Base-by-base conservation (phyloP, 2,888 invertebrate genomes). In the Apamea anceps region DNA sequence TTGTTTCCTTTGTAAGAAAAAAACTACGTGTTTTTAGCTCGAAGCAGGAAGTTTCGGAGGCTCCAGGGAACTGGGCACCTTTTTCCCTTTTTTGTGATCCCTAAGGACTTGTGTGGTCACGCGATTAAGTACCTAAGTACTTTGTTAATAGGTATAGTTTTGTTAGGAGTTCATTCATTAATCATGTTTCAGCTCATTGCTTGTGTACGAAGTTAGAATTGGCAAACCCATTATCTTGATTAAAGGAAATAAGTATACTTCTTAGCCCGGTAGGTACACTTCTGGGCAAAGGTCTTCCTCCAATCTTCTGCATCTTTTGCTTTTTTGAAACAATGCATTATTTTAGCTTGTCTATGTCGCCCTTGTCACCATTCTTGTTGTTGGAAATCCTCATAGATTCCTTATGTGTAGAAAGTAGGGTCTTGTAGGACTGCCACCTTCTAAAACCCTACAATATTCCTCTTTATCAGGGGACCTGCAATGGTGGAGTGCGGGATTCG, bases 1-100 rank as follows among this genome's bases (percentile, higher is more conserved):
- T 86, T 72, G 25, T 78, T 77, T 63, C 15, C 18, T 79, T 75
- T 66, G 68, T 77, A 57, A 66, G 37, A 62, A 63, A 73, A 72
- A 82, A 86, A 71, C 62, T 66, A 73, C 66, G 51, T 77, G 28
- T 77, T 83, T 84, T 77, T 63, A 65, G 48, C 51, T 63, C 1
- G 57, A 75, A 51, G 3, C 57, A 67, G 84, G 62, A 84, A 70
- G 79, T 83, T 67, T 42, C 25, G 12, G 51, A 75, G 63, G 42
- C 75, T 72, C 84, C 42, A 2, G 65, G 84, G 79, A 83, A 63
- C 37, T 37, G 42, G 63, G 66, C 70, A 42, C 32, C n/a, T 82
- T 83, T 71, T 79, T 66, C 28, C 63, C 32, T 74, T 37, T 72
- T 83, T 28, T 37, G 7, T 42, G 45, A n/a, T 66, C 86, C 83